phyloP scores from a whole-genome alignment of 2,888 invertebrate genomes.

The Entomobrya multifasciata region DNA sequence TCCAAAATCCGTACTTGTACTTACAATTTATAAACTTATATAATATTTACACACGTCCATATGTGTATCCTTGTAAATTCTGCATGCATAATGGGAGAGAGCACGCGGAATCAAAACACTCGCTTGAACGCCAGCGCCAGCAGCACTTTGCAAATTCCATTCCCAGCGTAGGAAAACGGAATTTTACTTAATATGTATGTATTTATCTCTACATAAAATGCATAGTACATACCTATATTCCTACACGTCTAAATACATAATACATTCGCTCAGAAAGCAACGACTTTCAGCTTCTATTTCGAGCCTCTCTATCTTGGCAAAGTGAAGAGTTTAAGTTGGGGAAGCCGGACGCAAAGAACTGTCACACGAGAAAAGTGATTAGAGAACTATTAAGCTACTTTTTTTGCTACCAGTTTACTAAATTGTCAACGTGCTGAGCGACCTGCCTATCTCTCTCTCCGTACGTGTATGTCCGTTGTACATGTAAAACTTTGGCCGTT shows the following conservation, averaged over 20 bases:
- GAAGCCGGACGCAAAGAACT: slow-evolving; percentile 49
- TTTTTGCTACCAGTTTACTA: slow-evolving; percentile 50
- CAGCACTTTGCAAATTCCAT: slow-evolving; percentile 21
- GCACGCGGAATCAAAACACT: slow-evolving; percentile 13
- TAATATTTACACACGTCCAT: no score
- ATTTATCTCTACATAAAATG: no score
- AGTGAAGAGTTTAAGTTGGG: slow-evolving; percentile 31
- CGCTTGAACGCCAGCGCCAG: slow-evolving; percentile 13
- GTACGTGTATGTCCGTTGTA: background rate
- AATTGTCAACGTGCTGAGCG: slow-evolving; percentile 40
- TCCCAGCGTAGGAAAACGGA: background rate
- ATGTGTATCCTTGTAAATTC: no score
- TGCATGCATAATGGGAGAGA: background rate
- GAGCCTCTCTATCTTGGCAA: background rate
- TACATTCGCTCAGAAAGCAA: no score
- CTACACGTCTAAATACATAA: no score
- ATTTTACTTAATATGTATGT: background rate
- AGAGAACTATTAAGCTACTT: slow-evolving; percentile 57
- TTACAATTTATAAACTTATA: background rate
- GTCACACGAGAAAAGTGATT: slow-evolving; percentile 54
- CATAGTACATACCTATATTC: no score
- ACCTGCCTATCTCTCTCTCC: background rate
- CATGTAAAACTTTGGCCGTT: slow-evolving; percentile 5
- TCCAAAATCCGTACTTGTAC: background rate
- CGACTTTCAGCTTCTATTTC: background rate